Base-by-base conservation (phyloP, 2,888 invertebrate species). In the Scelioninae gen. 1 region DNA sequence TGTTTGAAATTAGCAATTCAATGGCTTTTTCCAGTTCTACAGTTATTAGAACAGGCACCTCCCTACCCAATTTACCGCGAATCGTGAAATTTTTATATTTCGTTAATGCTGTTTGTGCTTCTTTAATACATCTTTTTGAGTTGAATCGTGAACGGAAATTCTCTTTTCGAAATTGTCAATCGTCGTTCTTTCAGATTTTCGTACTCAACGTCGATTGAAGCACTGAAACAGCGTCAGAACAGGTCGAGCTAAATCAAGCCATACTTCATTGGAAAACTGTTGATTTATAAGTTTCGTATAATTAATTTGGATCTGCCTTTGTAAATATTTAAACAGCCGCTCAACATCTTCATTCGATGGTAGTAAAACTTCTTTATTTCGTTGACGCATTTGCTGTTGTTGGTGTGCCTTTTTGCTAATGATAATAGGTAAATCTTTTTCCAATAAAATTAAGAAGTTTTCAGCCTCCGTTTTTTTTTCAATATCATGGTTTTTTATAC, bases 131-230 rank as follows among this genome's bases (percentile, higher is more conserved):
- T 55, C 63, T 15, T 55, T 34, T 6, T 74, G n/a, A 32, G 56
- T 23, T 8, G 5, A 9, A 15, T 6, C 6, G 31, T 76, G 43
- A 1, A 65, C 16, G 9, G 34, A 31, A 3, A 31, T 29, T 1
- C 63, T 13, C 53, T 45, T 69, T 13, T 68, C 6, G 15, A 80
- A 84, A 79, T 85, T 84, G n/a, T 62, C 49, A 6, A 85, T 56
- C 5, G 15, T 16, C 3, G 56, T 53, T 16, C 82, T n/a, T 55
- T 87, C 81, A 0, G 79, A 78, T 63, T 87, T 86, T 6, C 87
- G 85, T 7, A 83, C 60, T 31, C 86, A 15, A 0, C 87, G 83
- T 32, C 86, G 68, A 56, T 87, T 87, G 51, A 86, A 87, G 9
- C 84, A 47, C 32, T 84, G 83, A 4, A 85, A 31, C 1, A 69